Evolutionary conservation across 1,140 invertebrate species (phyloP).

Genomic region (Stegodyphus mimosarum): DNA sequence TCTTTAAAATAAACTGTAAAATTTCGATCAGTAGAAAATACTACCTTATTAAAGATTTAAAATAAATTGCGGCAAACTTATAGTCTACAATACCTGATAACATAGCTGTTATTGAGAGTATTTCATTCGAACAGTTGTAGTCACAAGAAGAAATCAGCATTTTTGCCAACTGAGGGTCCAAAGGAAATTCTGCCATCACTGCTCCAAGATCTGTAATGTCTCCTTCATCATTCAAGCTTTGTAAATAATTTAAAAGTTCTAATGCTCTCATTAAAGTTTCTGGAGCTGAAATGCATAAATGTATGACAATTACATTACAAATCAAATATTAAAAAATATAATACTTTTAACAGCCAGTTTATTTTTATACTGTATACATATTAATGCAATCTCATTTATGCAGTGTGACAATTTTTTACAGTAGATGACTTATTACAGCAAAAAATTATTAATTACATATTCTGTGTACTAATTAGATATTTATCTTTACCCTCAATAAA

Average conservation of each 20-base stretch:
- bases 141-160: slow-evolving; percentile 97
- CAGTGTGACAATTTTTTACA: no score
- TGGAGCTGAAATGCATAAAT: slow-evolving; percentile 76
- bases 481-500: no score
- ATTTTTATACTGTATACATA: no score
- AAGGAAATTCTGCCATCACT: slow-evolving; percentile 99
- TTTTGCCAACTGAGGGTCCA: slow-evolving; percentile 98
- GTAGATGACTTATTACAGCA: no score
- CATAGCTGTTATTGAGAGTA: slow-evolving; percentile 99
- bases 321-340: no score
- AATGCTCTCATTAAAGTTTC: slow-evolving; percentile 99
- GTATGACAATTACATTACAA: no score
- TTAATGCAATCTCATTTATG: no score
- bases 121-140: slow-evolving; percentile 99
- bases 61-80: not conserved
- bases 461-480: no score
- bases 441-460: no score
- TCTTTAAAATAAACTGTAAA: not conserved
- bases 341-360: no score
- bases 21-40: not conserved
- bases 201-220: slow-evolving; percentile 96
- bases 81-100: slow-evolving; percentile 81
- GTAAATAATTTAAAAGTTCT: slow-evolving; percentile 97
- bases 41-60: not conserved
- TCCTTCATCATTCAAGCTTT: slow-evolving; percentile 94